Percentiles rank a stretch among this genome's conserved stretches.
Evolutionary conservation across 92 coral and sea anemone genomes (phyloP).

Genomic region (Epizoanthus scotinus): DNA sequence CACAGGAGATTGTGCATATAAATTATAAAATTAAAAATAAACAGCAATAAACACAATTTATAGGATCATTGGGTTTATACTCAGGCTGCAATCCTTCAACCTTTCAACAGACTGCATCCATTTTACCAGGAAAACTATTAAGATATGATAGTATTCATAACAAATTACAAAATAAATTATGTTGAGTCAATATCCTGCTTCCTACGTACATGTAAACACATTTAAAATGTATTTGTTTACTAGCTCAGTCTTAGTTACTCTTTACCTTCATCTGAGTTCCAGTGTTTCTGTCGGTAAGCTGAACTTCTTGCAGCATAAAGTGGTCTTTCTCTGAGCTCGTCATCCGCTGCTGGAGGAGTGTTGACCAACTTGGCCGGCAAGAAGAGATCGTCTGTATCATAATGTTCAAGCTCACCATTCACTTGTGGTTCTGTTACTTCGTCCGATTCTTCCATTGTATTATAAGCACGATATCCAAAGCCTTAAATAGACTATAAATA

Average conservation of each 20-base stretch:
- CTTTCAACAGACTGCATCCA: no score
- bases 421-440: not conserved
- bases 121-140: no score
- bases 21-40: no score
- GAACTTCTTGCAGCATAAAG: slow-evolving; percentile 23
- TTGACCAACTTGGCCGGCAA: slow-evolving; percentile 2
- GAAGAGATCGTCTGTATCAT: slow-evolving; percentile 26
- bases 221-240: not conserved
- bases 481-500: not conserved
- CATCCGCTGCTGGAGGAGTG: slow-evolving; percentile 1
- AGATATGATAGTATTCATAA: no score
- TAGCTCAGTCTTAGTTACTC: no score
- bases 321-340: slow-evolving; percentile 5
- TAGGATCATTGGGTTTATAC: no score
- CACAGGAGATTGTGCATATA: no score
- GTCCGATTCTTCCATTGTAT: slow-evolving; percentile 30
- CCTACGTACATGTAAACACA: no score
- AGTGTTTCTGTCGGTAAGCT: slow-evolving; percentile 45
- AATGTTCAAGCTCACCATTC: slow-evolving; percentile 10
- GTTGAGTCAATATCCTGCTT: no score
- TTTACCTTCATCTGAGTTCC: slow-evolving; percentile 74
- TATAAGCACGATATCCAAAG: not conserved
- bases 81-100: no score
- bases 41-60: no score
- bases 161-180: no score